Evolutionary conservation across 2,797 vertebrate genomes (phyloP), one percentile per base, ranked within the genome.

Genomic region (Lacerta viridis): DNA sequence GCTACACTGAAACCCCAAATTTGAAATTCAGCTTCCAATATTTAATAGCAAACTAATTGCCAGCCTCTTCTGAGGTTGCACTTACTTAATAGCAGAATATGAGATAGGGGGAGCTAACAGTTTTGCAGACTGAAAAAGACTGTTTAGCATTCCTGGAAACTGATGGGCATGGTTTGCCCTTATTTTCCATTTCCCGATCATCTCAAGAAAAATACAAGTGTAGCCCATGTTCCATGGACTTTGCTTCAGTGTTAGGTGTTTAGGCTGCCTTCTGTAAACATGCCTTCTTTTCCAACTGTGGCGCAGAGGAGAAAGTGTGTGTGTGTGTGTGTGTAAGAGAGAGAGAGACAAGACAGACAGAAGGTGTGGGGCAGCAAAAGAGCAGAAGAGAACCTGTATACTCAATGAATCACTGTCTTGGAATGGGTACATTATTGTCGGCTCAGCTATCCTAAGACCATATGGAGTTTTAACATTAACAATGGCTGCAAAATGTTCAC

Each of bases 101-200:
- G 20, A 20, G 18, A 76, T 66, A 3, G 46, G 11, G 25, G 27
- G 87, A 84, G 18, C 8, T 85, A 69, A 27, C 55, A 83, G 87
- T 86, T 86, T 18, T 88, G 27, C 89, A 90, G 55, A 46, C 76
- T 7, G 2, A 90, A 88, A 77, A 89, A 93, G 88, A 93, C 85
- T 59, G 69, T 71, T 90, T 94, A 64, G 33, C 84, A 91, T 95
- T 94, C 88, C 89, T 94, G 87, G 86, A 93, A 94, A 78, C 83
- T 83, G 83, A 80, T 86, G 93, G 84, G 61, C 92, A 82, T 93
- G 87, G 93, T 91, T 93, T 84, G 74, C 90, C 87, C 90, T 94
- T 95, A 92, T 94, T 95, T 95, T 93, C 83, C 91, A 88, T 82
- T 84, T 95, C 87, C 86, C 83, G 88, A 90, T 87, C 86, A 87